These are phyloP conservation scores for Clunio marinus DNA, from an alignment of 2,888 invertebrate species.

Conservation along the genomic window DNA sequence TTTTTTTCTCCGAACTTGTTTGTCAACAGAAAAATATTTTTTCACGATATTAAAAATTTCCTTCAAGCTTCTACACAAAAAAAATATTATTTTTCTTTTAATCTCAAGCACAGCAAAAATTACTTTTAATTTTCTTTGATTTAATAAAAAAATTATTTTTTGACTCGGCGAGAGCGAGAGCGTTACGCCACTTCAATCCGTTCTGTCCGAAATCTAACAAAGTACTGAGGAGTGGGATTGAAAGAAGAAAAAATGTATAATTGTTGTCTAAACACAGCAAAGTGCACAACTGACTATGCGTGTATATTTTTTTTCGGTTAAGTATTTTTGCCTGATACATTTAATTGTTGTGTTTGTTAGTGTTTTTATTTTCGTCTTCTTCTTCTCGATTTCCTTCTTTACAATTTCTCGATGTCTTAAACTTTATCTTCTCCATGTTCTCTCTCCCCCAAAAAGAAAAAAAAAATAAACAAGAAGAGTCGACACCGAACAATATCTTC, in stretches of 20 bases:
- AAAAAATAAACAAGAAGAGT: too few species aligned
- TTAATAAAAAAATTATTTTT: neutral
- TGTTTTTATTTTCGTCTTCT: conserved; percentile 31
- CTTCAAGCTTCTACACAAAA: too few species aligned
- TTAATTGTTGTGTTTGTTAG: conserved; percentile 39
- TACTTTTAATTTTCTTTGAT: neutral
- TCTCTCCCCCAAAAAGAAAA: conserved; percentile 16
- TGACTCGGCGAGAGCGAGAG: conserved; percentile 11
- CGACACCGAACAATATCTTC: conserved; percentile 7
- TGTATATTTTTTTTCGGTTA: conserved; percentile 35
- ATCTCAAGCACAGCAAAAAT: neutral
- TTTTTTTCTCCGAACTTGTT: conserved; percentile 6
- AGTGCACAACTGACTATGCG: conserved; percentile 37
- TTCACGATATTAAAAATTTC: too few species aligned
- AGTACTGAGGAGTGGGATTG: conserved; percentile 26
- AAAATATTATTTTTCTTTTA: too few species aligned
- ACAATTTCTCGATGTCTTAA: conserved; percentile 26
- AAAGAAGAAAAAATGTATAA: conserved; percentile 34
- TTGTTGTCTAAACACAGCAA: conserved; percentile 37
- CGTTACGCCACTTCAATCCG: conserved; percentile 32
- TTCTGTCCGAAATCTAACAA: conserved; percentile 38
- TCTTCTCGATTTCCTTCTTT: conserved; percentile 32
- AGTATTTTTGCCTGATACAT: conserved; percentile 38
- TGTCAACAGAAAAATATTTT: conserved; percentile 28
- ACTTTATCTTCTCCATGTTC: conserved; percentile 19